A percentile compares a stretch with the other conserved stretches of the same genome.
Conservation (phyloP, 2,113 vertebrate genomes). For the Gallinago media region DNA sequence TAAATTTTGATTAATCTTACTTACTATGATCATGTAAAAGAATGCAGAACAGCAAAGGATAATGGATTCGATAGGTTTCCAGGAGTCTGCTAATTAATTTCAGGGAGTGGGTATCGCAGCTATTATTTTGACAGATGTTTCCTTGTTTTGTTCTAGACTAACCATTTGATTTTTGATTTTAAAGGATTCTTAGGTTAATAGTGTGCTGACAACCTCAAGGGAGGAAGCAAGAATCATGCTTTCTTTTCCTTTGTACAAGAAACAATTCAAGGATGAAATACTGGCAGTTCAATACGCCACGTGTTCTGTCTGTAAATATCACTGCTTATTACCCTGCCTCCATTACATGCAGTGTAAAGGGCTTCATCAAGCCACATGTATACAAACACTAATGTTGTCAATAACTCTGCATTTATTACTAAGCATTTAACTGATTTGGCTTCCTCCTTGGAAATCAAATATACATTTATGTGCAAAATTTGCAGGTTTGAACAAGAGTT, state of each 20-base stretch:
- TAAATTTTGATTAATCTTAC: neutral
- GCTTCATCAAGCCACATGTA: neutral
- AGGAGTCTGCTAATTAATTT: neutral
- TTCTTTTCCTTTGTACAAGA: neutral
- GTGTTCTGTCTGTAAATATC: neutral
- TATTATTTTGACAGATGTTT: slow-evolving; percentile 1
- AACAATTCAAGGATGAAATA: neutral
- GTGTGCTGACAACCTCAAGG: neutral
- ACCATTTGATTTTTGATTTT: neutral
- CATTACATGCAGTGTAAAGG: neutral
- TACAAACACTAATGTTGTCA: neutral
- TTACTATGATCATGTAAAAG: neutral
- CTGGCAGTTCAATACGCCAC: neutral
- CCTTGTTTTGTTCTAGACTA: neutral
- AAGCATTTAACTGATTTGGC: neutral
- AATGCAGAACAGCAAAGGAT: neutral
- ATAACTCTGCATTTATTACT: neutral
- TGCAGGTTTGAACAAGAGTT: neutral
- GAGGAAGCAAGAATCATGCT: neutral
- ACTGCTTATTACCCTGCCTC: neutral
- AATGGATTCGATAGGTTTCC: neutral
- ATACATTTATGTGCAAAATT: neutral
- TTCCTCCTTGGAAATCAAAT: neutral
- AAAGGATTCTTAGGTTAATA: neutral
- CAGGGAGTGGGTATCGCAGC: neutral